A percentile compares a stretch with the other conserved stretches of the same genome.
phyloP scores from a whole-genome alignment of 2,888 invertebrate species.

The Bombyx huttoni region DNA sequence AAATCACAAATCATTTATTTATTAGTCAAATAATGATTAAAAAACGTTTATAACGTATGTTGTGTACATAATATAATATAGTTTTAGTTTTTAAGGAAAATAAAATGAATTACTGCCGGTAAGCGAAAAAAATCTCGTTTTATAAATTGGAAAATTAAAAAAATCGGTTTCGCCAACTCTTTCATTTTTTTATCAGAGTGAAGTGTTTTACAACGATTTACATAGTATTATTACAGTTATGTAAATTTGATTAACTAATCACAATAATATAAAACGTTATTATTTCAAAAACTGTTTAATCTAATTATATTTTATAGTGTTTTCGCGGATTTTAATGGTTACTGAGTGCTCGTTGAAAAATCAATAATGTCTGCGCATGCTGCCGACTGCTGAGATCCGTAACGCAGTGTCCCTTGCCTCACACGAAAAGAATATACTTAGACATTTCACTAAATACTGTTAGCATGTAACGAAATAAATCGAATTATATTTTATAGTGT shows the following conservation, averaged over 20 bases:
- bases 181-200: conserved; percentile 3
- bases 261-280: background rate
- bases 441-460: background rate
- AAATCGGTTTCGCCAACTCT: background rate
- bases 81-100: conserved; percentile 12
- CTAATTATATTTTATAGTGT: conserved; percentile 1
- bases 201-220: too few relatives aligned
- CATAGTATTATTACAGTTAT: too few relatives aligned
- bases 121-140: conserved; percentile 7
- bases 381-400: conserved; percentile 12
- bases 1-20: conserved; percentile 24
- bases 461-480: background rate
- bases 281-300: background rate
- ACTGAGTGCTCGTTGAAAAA: conserved; percentile 37
- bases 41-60: conserved; percentile 49
- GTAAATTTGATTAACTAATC: background rate
- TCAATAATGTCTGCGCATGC: conserved; percentile 59
- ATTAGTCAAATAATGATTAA: conserved; percentile 35
- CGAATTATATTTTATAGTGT: conserved; percentile 1
- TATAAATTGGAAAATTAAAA: background rate
- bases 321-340: background rate
- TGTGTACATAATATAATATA: conserved; percentile 24
- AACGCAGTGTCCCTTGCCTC: background rate
- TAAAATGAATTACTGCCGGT: conserved; percentile 11
- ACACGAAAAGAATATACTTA: background rate